phyloP scores from a whole-genome alignment of 2,797 vertebrate species.

The Takifugu ocellatus region DNA sequence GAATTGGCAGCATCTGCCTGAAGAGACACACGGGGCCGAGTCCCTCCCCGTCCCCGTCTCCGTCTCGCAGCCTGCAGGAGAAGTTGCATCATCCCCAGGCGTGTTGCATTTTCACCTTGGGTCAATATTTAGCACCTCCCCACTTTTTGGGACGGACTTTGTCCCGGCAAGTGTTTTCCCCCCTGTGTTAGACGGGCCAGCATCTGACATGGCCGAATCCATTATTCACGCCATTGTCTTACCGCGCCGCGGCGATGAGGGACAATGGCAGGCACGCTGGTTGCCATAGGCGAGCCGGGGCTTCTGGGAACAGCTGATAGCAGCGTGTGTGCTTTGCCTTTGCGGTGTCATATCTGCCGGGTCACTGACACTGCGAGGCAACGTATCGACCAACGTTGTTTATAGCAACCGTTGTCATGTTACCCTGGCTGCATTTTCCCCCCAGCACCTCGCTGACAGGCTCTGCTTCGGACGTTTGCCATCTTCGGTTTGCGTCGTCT shows the following conservation, averaged over 20 bases:
- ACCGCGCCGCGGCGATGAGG: constrained; percentile 46
- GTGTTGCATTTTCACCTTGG: constrained; percentile 47
- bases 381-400: constrained; percentile 40
- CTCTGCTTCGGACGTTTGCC: neutral
- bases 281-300: constrained; percentile 60
- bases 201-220: constrained; percentile 44
- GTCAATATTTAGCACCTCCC: constrained; percentile 5
- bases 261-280: constrained; percentile 55
- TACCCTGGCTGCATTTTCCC: constrained; percentile 29
- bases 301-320: constrained; percentile 70
- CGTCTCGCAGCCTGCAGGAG: constrained; percentile 19
- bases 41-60: constrained; percentile 12
- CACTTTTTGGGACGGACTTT: constrained; percentile 31
- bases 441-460: constrained; percentile 18
- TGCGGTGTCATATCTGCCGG: constrained; percentile 37
- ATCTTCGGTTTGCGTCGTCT: no score
- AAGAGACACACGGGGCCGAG: neutral
- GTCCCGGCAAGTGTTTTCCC: constrained; percentile 27
- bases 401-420: constrained; percentile 32
- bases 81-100: constrained; percentile 52
- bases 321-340: no score
- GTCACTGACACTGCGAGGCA: constrained; percentile 18
- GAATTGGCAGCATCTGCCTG: neutral
- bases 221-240: constrained; percentile 72
- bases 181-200: constrained; percentile 5